Evolutionary conservation across 2,888 invertebrate genomes (phyloP).

Genomic region (Patella pellucida): DNA sequence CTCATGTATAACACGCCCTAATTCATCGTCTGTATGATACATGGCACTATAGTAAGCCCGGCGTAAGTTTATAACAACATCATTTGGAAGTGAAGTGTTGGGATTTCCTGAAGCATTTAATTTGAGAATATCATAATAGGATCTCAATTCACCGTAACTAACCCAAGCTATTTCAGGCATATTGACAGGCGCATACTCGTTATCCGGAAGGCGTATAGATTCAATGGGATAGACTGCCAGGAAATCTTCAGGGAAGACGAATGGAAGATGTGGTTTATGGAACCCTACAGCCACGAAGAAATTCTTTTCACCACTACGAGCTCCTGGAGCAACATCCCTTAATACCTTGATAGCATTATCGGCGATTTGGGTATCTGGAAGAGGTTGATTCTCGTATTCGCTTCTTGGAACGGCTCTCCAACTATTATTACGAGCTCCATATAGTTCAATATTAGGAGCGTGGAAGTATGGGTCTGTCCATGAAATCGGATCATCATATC

Average conservation of each 20-base stretch:
- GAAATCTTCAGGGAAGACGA: slow-evolving; percentile 36
- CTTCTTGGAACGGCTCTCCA: slow-evolving; percentile 39
- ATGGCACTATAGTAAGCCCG: slow-evolving; percentile 44
- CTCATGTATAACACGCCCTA: slow-evolving; percentile 40
- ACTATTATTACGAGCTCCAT: neutral
- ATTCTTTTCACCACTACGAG: slow-evolving; percentile 27
- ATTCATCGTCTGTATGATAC: slow-evolving; percentile 37
- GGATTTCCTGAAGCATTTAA: slow-evolving; percentile 22
- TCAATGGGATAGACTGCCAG: slow-evolving; percentile 47
- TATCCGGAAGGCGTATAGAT: slow-evolving; percentile 20
- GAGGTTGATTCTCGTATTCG: neutral
- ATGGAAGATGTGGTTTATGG: slow-evolving; percentile 44
- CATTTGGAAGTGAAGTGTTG: slow-evolving; percentile 34
- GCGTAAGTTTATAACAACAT: slow-evolving; percentile 31
- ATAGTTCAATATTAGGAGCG: neutral
- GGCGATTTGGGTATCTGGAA: slow-evolving; percentile 37
- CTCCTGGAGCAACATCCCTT: slow-evolving; percentile 21
- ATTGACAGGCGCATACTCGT: slow-evolving; percentile 14
- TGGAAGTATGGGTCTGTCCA: slow-evolving; percentile 21
- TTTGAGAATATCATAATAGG: slow-evolving; percentile 27
- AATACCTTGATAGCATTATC: slow-evolving; percentile 33
- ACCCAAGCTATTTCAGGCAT: slow-evolving; percentile 23
- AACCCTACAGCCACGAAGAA: slow-evolving; percentile 48
- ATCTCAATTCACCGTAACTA: slow-evolving; percentile 7
- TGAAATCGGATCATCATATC: slow-evolving; percentile 11